Percentiles rank a stretch among this genome's conserved stretches.
Conservation (phyloP, 1,140 invertebrate genomes). For the Tribolium madens region DNA sequence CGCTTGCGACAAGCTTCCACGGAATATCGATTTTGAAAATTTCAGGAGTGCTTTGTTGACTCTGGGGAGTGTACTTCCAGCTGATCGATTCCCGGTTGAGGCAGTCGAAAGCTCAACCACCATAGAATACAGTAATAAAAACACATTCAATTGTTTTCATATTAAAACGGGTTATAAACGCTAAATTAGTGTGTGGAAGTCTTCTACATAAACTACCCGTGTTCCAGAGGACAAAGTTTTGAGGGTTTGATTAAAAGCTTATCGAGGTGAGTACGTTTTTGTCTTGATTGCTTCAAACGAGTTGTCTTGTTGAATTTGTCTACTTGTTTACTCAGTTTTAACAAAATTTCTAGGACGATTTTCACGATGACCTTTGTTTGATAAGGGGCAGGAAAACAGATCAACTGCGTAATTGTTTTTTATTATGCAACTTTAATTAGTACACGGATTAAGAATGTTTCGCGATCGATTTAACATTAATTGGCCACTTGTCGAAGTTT, state of each 20-base stretch:
- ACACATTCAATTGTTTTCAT: constrained; percentile 11
- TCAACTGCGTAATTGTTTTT: constrained; percentile 4
- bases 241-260: not conserved
- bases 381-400: not conserved
- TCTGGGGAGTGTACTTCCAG: constrained; percentile 54
- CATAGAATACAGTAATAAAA: constrained; percentile 24
- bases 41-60: constrained; percentile 45
- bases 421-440: constrained; percentile 14
- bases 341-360: not conserved
- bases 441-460: not conserved
- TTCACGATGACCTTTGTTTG: not conserved
- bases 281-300: not conserved
- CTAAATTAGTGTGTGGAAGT: not conserved
- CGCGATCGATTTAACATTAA: constrained; percentile 16
- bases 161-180: not conserved
- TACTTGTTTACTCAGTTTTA: constrained; percentile 10
- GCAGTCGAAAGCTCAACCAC: constrained; percentile 52
- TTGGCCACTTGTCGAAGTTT: constrained; percentile 20
- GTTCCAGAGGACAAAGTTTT: not conserved
- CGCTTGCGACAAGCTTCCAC: not conserved
- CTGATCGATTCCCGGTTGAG: constrained; percentile 57
- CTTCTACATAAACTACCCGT: not conserved
- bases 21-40: constrained; percentile 45
- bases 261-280: constrained; percentile 14
- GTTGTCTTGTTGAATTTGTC: not conserved